A percentile compares a stretch with the other conserved stretches of the same genome.
phyloP scores from a whole-genome alignment of 2,113 vertebrate genomes.

The Neolamprologus sp. region DNA sequence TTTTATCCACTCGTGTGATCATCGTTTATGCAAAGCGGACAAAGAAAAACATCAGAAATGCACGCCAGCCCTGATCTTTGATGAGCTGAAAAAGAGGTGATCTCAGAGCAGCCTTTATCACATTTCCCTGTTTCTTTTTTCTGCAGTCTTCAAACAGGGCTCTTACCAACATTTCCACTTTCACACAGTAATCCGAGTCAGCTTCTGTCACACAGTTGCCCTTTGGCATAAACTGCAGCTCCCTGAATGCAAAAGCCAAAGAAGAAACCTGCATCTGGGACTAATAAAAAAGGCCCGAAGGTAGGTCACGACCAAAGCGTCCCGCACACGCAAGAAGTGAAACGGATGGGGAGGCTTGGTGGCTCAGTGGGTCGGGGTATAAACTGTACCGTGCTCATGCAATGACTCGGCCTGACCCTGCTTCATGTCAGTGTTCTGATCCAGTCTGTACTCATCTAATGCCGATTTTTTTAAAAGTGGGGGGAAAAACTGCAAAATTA shows the following conservation, averaged over 20 bases:
- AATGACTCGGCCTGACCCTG: slow-evolving; percentile 9
- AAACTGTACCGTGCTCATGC: slow-evolving; percentile 24
- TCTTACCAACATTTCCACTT: neutral
- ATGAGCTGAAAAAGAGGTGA: neutral
- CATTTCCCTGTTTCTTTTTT: neutral
- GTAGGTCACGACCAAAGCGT: slow-evolving; percentile 28
- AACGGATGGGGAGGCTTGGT: slow-evolving; percentile 39
- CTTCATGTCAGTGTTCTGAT: neutral
- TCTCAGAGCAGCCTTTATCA: neutral
- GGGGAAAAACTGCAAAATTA: neutral
- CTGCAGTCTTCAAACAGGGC: neutral
- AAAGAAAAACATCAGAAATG: neutral
- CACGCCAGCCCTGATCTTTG: neutral
- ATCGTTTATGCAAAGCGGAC: neutral
- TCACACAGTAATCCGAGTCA: neutral
- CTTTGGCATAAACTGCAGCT: slow-evolving; percentile 1
- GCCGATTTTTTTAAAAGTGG: neutral
- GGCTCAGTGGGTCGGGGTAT: slow-evolving; percentile 32
- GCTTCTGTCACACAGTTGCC: slow-evolving; percentile 18
- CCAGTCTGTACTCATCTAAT: neutral
- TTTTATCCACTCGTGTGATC: neutral
- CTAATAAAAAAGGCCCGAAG: slow-evolving; percentile 46
- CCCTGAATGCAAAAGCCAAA: slow-evolving; percentile 8
- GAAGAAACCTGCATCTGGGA: slow-evolving; percentile 19
- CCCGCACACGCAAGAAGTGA: slow-evolving; percentile 25